phyloP scores from a whole-genome alignment of 2,888 invertebrate species.

The Pseudococcus viburni region DNA sequence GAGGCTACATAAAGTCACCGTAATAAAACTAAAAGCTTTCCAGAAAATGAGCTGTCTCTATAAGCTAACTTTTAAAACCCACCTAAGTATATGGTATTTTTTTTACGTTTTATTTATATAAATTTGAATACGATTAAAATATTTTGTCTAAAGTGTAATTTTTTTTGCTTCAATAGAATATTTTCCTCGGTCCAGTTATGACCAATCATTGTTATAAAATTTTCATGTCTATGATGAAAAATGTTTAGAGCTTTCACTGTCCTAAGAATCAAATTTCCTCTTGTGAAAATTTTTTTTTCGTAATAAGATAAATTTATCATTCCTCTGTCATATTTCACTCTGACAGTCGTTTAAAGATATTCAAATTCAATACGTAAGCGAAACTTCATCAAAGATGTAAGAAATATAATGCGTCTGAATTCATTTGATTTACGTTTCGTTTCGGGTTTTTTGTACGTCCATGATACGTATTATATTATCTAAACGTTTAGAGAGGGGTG shows the following conservation, averaged over 20 bases:
- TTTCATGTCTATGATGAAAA: background rate
- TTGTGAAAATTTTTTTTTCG: background rate
- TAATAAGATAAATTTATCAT: conserved; percentile 10
- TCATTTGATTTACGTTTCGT: background rate
- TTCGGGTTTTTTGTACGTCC: background rate
- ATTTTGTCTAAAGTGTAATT: background rate
- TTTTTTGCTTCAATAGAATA: background rate
- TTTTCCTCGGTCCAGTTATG: too few species aligned
- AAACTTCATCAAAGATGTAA: background rate
- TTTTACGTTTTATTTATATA: background rate
- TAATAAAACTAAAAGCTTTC: conserved; percentile 44
- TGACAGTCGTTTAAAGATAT: background rate
- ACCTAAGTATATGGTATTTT: background rate
- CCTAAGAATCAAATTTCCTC: background rate
- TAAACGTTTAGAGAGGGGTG: background rate
- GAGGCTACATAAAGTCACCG: background rate
- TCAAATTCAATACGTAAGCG: background rate
- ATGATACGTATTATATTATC: background rate
- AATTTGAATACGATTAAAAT: background rate
- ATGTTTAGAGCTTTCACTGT: background rate
- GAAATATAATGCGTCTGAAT: background rate
- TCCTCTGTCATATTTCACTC: background rate
- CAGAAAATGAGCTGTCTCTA: background rate
- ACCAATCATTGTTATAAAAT: too few species aligned
- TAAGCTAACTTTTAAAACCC: background rate